Conservation (phyloP, 1,140 invertebrate genomes). For the Uloborus diversus region DNA sequence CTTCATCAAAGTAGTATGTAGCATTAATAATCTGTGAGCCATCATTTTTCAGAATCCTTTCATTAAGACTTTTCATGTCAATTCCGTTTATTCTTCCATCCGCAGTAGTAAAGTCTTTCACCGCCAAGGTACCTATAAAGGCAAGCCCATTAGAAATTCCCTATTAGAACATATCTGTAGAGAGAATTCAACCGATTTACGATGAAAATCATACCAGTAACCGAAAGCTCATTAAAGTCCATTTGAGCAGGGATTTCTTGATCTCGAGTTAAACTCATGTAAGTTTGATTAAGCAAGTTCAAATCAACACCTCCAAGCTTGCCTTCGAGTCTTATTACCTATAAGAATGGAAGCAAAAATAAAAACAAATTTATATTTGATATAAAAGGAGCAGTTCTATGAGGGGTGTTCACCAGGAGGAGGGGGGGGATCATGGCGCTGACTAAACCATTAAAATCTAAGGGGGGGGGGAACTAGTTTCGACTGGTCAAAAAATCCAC, state of each 20-base stretch:
- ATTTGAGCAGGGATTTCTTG: conserved; percentile 35
- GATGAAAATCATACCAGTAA: conserved; percentile 21
- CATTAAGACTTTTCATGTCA: conserved; percentile 14
- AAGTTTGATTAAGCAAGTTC: conserved; percentile 17
- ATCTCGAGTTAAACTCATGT: conserved; percentile 49
- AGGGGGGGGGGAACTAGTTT: no score
- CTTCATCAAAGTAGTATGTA: conserved; percentile 34
- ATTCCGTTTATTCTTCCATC: conserved; percentile 26
- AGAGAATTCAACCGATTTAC: no score
- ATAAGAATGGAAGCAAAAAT: no score
- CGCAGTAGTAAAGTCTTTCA: neutral
- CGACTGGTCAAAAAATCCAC: no score
- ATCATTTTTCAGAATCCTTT: conserved; percentile 15
- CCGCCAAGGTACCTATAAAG: conserved; percentile 17
- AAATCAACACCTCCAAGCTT: conserved; percentile 36
- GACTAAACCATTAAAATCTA: no score
- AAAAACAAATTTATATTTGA: neutral
- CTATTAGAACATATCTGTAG: no score
- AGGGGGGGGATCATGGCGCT: no score
- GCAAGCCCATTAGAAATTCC: no score
- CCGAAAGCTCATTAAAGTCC: neutral
- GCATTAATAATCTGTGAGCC: conserved; percentile 30
- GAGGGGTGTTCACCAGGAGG: no score
- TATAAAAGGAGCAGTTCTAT: no score
- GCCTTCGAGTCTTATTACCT: conserved; percentile 29